Evolutionary conservation across 2,113 vertebrate species (phyloP), one percentile per base, ranked within the genome.

Genomic region (Lophura nycthemera): DNA sequence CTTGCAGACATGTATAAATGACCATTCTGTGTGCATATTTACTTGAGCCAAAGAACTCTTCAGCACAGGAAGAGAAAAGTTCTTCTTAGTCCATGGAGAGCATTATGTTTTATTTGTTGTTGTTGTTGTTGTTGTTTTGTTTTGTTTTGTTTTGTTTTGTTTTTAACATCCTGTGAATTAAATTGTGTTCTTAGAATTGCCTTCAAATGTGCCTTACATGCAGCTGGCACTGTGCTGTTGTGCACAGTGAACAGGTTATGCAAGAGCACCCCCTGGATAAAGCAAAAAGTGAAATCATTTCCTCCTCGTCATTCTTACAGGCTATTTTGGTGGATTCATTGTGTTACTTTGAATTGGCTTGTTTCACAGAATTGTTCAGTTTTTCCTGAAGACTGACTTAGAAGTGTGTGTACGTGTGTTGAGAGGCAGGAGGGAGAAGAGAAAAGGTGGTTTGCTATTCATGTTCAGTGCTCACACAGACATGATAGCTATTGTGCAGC

Each of bases 221-320:
- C 45, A 5, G 4, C 34, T 71, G 38, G 22, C 32, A 50, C 10
- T 27, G 29, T 65, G 3, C 47, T 29, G 43, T 9, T 74, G 18
- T 54, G 17, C 38, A 38, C 12, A 34, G 42, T 7, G 64, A 82
- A 25, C 29, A 29, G 32, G 20, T 88, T 95, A 56, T 89, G 89
- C 93, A 94, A 95, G 47, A 92, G 77, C 79, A 84, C 84, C 83
- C 66, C 72, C 75, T 84, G 48, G 65, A 92, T 90, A 85, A 91
- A 84, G 72, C 56, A 85, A 76, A 95, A 92, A 76, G n/a, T 97
- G 93, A 97, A 95, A 93, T 97, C 73, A 97, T 96, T 98, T 98
- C 97, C 96, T 97, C 71, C 47, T 78, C 4, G 1, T 72, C 61
- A 85, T 85, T 95, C 59, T 59, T 32, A 56, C 52, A 50, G 83